Percentiles rank a stretch among this genome's conserved stretches.
phyloP scores from a whole-genome alignment of 2,113 vertebrate species.

The Neodon shergylaensis region DNA sequence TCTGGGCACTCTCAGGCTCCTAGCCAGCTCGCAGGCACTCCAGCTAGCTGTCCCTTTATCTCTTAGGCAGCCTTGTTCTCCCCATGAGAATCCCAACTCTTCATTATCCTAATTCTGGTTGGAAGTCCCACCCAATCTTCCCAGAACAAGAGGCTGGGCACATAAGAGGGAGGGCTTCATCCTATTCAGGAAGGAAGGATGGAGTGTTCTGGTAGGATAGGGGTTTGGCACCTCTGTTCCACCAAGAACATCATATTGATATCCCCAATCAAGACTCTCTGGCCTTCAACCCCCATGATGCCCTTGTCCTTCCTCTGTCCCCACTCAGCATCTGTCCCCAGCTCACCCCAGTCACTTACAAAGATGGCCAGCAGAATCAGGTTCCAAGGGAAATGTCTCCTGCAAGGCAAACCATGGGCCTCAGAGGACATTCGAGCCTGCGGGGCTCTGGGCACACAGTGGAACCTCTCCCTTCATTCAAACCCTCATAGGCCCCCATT shows the following conservation, averaged over 20 bases:
- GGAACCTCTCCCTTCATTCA: background rate
- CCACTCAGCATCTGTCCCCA: background rate
- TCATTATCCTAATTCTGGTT: background rate
- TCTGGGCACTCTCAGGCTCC: background rate
- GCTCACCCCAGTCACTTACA: conserved; percentile 86
- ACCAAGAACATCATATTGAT: background rate
- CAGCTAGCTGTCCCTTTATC: background rate
- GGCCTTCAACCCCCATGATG: background rate
- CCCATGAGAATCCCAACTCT: background rate
- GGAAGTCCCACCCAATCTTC: background rate
- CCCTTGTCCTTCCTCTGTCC: background rate
- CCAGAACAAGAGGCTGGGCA: background rate
- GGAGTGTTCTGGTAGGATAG: background rate
- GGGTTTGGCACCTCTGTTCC: background rate
- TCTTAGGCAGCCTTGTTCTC: background rate
- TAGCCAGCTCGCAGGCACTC: background rate
- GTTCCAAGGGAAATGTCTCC: conserved; percentile 96
- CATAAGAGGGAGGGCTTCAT: background rate
- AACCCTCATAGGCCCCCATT: background rate
- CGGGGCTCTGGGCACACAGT: background rate
- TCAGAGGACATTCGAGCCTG: background rate
- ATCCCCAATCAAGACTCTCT: background rate
- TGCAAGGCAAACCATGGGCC: conserved; percentile 79
- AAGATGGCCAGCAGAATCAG: conserved; percentile 94
- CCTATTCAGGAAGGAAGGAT: background rate